Evolutionary conservation across 2,113 vertebrate species (phyloP).

Genomic region (Cynopterus brachyotis): DNA sequence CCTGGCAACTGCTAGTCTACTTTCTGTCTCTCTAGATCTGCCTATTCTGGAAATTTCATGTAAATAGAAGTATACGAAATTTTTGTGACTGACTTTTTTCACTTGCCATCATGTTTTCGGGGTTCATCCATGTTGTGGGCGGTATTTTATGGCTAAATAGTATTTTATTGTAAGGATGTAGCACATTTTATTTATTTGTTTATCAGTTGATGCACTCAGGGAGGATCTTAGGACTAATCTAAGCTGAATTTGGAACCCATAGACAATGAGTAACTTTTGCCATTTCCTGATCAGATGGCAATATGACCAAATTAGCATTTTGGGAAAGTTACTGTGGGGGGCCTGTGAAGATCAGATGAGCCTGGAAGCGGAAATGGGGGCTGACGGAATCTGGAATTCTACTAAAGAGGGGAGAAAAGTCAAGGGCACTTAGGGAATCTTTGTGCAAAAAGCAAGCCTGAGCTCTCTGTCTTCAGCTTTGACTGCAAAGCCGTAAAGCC

Average conservation of each 20-base stretch:
- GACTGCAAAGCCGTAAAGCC: background rate
- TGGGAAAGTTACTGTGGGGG: background rate
- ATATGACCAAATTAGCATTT: background rate
- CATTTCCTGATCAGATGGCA: background rate
- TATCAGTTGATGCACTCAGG: background rate
- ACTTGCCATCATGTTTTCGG: background rate
- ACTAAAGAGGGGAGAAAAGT: background rate
- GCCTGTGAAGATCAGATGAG: background rate
- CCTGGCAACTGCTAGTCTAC: background rate
- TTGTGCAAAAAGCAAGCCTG: background rate
- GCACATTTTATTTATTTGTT: background rate
- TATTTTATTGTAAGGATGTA: fast-evolving
- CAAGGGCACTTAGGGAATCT: background rate
- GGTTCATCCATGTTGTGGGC: background rate
- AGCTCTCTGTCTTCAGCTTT: background rate
- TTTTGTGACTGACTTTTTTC: background rate
- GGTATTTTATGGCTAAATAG: background rate
- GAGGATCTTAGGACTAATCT: background rate
- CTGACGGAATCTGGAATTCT: background rate
- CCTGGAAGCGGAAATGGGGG: background rate
- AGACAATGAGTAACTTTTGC: background rate
- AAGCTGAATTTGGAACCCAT: background rate
- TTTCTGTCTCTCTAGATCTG: background rate
- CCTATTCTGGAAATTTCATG: background rate
- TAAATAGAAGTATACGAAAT: background rate